Conservation (phyloP, 2,888 invertebrate genomes). For the Halocaridina rubra region DNA sequence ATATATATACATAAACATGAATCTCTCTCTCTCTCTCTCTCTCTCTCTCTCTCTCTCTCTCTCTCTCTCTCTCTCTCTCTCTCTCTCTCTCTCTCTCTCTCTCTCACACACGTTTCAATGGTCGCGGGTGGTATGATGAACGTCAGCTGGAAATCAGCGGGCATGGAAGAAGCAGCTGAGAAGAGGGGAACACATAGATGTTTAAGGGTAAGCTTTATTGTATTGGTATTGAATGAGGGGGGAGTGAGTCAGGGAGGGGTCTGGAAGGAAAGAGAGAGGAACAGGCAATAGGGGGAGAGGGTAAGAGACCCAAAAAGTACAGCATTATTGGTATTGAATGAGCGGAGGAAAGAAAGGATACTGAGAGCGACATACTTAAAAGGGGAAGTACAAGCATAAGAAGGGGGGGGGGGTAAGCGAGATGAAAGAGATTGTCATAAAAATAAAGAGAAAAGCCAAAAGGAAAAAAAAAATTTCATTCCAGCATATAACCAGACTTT, state of each 20-base stretch:
- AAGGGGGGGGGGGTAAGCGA: no score
- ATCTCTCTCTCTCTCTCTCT: no score
- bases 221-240: background rate
- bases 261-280: background rate
- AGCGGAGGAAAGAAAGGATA: no score
- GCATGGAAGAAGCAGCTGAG: conserved; percentile 6
- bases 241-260: background rate
- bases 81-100: conserved; percentile 14
- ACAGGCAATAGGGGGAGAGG: background rate
- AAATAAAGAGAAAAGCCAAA: no score
- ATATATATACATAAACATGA: background rate
- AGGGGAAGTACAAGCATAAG: no score
- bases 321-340: no score
- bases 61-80: conserved; percentile 14
- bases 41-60: background rate
- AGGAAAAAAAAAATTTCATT: no score
- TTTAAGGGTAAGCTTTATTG: background rate
- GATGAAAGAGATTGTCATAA: no score
- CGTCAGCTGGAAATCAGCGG: background rate
- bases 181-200: no score
- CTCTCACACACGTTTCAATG: background rate
- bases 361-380: no score
- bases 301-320: background rate
- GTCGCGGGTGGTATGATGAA: background rate
- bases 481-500: no score